Evolutionary conservation across 2,888 invertebrate genomes (phyloP).

Genomic region (Mythimna vitellina): DNA sequence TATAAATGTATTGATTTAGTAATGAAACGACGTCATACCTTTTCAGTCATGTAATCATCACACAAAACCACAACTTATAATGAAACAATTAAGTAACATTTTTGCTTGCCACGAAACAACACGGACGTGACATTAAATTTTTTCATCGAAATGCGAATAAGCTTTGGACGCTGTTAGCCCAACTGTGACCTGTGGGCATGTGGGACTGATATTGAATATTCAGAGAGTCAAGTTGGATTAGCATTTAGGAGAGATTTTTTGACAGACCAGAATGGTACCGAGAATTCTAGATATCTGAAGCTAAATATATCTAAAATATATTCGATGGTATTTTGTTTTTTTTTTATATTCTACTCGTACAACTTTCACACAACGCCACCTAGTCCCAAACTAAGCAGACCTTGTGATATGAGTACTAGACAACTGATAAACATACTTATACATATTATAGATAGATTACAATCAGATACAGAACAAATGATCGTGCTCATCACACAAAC

Average conservation of each 20-base stretch:
- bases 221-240: constrained; percentile 41
- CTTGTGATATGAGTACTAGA: too few relatives aligned
- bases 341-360: too few relatives aligned
- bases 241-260: constrained; percentile 27
- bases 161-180: constrained; percentile 48
- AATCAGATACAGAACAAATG: too few relatives aligned
- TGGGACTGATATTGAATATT: constrained; percentile 58
- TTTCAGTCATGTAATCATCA: background rate
- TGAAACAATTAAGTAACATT: constrained; percentile 35
- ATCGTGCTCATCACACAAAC: too few relatives aligned
- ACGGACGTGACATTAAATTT: constrained; percentile 42
- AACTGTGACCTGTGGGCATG: constrained; percentile 51
- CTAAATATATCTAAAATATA: too few relatives aligned
- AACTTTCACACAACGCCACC: too few relatives aligned
- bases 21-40: background rate
- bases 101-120: constrained; percentile 20
- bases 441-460: too few relatives aligned
- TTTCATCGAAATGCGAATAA: constrained; percentile 37
- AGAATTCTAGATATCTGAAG: too few relatives aligned
- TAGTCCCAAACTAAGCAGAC: too few relatives aligned
- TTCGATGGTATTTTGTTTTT: too few relatives aligned
- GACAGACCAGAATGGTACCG: background rate
- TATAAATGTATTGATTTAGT: background rate
- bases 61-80: constrained; percentile 18
- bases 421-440: too few relatives aligned